Conservation (phyloP, 1,140 invertebrate genomes). For the Macrosteles quadrilineatus region DNA sequence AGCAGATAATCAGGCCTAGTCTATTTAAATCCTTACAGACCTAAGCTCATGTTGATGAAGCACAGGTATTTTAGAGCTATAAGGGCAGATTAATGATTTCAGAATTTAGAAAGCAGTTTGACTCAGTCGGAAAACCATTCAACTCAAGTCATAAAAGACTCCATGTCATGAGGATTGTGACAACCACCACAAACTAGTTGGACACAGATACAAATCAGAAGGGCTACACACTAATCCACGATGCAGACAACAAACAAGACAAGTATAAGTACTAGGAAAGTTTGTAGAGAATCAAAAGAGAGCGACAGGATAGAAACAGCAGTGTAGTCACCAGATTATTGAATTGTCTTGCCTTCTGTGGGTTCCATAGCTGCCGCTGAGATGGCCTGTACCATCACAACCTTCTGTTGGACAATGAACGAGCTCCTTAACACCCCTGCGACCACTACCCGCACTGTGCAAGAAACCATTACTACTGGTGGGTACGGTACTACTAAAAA, state of each 20-base stretch:
- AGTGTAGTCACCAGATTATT: not conserved
- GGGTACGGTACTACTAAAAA: too few species aligned
- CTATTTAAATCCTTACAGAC: too few species aligned
- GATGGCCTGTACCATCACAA: constrained; percentile 74
- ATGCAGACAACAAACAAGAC: constrained; percentile 31
- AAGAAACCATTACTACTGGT: not conserved
- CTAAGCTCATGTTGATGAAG: too few species aligned
- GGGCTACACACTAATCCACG: constrained; percentile 27
- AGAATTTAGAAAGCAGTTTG: too few species aligned
- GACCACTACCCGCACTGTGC: constrained; percentile 42
- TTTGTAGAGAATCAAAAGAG: not conserved
- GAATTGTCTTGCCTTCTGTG: constrained; percentile 62
- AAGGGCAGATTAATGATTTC: too few species aligned
- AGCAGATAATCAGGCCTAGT: too few species aligned
- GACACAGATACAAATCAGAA: not conserved
- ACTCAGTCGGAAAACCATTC: too few species aligned
- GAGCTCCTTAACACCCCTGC: constrained; percentile 66
- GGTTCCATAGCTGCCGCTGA: constrained; percentile 73
- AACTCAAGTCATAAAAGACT: too few species aligned
- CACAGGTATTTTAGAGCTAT: too few species aligned
- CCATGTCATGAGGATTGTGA: too few species aligned
- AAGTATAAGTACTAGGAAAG: not conserved
- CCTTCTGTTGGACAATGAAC: constrained; percentile 72
- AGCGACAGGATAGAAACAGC: constrained; percentile 11
- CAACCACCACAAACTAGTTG: too few species aligned